phyloP scores from a whole-genome alignment of 2,113 vertebrate genomes.

The Lagenorhynchus albirostris region DNA sequence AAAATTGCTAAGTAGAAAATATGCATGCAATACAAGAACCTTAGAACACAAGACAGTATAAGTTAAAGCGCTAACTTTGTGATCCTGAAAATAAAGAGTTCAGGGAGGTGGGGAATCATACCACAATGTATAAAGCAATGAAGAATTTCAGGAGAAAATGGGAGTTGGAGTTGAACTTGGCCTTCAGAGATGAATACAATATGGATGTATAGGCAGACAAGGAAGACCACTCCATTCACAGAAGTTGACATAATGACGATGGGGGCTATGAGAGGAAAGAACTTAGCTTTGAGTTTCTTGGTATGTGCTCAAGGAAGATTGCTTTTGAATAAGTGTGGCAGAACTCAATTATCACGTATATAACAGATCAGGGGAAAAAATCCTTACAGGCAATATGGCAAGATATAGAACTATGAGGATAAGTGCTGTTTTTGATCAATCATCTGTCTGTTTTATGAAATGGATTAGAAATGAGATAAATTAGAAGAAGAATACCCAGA shows the following conservation, averaged over 20 bases:
- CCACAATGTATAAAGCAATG: background rate
- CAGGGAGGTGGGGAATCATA: background rate
- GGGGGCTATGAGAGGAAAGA: background rate
- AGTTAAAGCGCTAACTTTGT: background rate
- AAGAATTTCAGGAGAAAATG: background rate
- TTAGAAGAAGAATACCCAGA: background rate
- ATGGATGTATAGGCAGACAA: fast-evolving
- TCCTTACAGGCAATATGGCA: background rate
- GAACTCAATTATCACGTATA: background rate
- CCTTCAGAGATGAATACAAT: background rate
- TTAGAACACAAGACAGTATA: background rate
- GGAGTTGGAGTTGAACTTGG: background rate
- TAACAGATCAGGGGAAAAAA: background rate
- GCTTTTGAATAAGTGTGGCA: background rate
- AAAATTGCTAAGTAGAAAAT: background rate
- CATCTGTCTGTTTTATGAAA: background rate
- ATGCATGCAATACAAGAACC: background rate
- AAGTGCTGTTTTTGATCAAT: background rate
- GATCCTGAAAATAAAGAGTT: background rate
- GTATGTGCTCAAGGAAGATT: background rate
- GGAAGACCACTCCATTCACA: background rate
- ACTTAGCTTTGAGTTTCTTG: background rate
- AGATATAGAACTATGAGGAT: background rate
- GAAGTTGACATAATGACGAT: background rate
- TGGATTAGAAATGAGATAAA: background rate